Evolutionary conservation across 2,113 vertebrate genomes (phyloP), one percentile per base, ranked within the genome.

Genomic region (Peromyscus polionotus): DNA sequence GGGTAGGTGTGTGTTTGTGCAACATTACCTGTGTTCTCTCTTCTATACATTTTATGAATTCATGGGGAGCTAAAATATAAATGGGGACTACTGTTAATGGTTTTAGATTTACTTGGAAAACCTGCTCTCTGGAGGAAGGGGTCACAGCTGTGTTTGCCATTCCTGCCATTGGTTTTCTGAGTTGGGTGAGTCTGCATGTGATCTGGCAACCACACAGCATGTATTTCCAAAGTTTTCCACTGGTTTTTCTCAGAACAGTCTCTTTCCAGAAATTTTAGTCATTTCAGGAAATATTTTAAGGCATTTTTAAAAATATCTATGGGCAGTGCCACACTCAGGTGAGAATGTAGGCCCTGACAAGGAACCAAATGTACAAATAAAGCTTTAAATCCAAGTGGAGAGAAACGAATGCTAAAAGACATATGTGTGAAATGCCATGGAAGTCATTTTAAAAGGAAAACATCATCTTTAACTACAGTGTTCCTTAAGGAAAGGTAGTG

Each of bases 21-120:
- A 8, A 20, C 9, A 36, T 83, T 79, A 17, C 5, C 59, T 67
- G 3, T 42, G 7, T 13, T 90, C 11, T 93, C 7, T n/a, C 14
- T 95, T 86, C 24, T 79, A 86, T 89, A 54, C 2, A 42, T 54
- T 59, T 73, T 84, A 57, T 92, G 31, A 95, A 88, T 96, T 91
- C 48, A 70, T 65, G 12, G 12, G 26, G 5, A 84, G 26, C 51
- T 72, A 54, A 61, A 77, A 45, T 70, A 45, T 85, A 72, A 36
- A 24, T 57, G 24, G 36, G 93, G 22, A 93, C 42, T 84, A 81
- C 22, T 93, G 51, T 31, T 86, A 65, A 17, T 0, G 33, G 3
- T 24, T 83, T 91, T 54, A 51, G 76, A 83, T 93, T 91, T 51
- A 51, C 87, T 94, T 42, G 61, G 51, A 93, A 88, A 93, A 61